phyloP scores from a whole-genome alignment of 2,888 invertebrate species.

The Timema cristinae region DNA sequence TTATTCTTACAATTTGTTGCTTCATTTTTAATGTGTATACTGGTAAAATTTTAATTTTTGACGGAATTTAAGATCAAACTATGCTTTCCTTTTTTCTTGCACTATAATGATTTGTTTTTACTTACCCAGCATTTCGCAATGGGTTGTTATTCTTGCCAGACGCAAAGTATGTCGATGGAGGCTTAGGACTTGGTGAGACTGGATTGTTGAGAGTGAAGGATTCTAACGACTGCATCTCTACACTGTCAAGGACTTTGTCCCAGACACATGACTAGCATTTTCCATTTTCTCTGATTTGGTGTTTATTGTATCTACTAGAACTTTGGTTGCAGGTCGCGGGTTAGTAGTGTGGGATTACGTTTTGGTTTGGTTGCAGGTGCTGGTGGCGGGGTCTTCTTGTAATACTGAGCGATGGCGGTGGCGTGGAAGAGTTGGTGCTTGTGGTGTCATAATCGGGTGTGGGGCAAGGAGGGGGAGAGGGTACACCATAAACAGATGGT shows the following conservation, averaged over 20 bases:
- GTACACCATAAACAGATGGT: slow-evolving; percentile 20
- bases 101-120: no score
- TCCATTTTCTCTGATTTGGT: neutral
- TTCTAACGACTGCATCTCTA: slow-evolving; percentile 72
- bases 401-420: slow-evolving; percentile 15
- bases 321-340: neutral
- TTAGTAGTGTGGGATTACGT: no score
- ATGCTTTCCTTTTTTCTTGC: no score
- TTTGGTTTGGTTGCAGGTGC: neutral
- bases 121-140: no score
- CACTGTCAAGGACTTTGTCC: slow-evolving; percentile 41
- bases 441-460: slow-evolving; percentile 54
- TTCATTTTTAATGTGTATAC: no score
- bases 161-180: slow-evolving; percentile 66
- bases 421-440: slow-evolving; percentile 36
- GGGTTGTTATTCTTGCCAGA: no score
- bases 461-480: slow-evolving; percentile 51
- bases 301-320: neutral
- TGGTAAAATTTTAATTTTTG: no score
- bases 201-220: slow-evolving; percentile 68
- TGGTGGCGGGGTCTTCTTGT: neutral
- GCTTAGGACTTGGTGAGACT: slow-evolving; percentile 56
- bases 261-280: neutral
- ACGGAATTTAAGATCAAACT: no score
- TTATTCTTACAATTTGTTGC: no score